Conservation (phyloP, 2,797 vertebrate species). For the Pyrocephalus nanus region DNA sequence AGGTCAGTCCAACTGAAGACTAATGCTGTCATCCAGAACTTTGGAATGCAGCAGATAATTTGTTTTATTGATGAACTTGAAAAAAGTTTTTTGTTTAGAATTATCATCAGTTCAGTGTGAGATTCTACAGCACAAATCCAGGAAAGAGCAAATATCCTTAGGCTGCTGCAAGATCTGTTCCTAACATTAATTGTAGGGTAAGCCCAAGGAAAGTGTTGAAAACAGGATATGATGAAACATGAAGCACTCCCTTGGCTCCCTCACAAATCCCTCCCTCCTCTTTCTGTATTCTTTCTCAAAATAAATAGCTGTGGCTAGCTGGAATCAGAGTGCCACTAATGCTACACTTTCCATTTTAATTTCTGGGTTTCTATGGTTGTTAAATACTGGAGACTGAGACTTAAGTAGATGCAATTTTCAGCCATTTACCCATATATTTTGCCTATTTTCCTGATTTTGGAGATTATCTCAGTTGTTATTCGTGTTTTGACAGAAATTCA, state of each 20-base stretch:
- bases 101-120: not conserved
- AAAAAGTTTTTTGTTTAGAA: not conserved
- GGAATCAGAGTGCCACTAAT: not conserved
- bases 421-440: not conserved
- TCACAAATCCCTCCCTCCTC: not conserved
- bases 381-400: not conserved
- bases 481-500: not conserved
- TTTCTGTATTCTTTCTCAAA: not conserved
- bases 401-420: not conserved
- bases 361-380: not conserved
- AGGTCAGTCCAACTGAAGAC: not conserved
- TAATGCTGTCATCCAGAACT: not conserved
- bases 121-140: not conserved
- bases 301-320: not conserved
- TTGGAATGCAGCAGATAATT: not conserved
- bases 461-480: not conserved
- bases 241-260: not conserved
- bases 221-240: slow-evolving; percentile 67
- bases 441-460: not conserved
- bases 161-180: slow-evolving; percentile 26
- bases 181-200: slow-evolving; percentile 56
- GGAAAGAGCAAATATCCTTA: slow-evolving; percentile 25
- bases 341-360: not conserved
- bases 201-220: slow-evolving; percentile 42
- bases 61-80: not conserved